Evolutionary conservation across 2,797 vertebrate species (phyloP).

Genomic region (Eulemur rubriventer): DNA sequence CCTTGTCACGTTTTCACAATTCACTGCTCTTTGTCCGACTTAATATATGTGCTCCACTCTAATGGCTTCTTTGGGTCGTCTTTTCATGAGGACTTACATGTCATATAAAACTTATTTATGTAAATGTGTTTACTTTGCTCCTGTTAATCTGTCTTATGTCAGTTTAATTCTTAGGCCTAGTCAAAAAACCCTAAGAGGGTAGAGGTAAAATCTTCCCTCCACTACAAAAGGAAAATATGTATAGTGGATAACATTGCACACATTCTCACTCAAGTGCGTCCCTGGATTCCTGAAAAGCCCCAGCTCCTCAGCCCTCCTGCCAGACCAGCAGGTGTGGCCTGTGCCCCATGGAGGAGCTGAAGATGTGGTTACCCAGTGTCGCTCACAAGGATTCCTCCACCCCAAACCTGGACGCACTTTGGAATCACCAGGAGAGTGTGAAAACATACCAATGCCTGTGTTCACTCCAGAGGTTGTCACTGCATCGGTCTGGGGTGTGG

Average conservation of each 20-base stretch:
- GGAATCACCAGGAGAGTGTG: neutral
- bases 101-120: neutral
- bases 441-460: neutral
- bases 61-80: neutral
- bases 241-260: rapidly evolving
- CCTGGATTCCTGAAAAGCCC: neutral
- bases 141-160: neutral
- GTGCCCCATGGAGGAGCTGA: neutral
- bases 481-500: neutral
- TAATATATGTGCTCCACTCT: neutral
- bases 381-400: neutral
- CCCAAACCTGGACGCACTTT: neutral
- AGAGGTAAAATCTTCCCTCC: neutral
- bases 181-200: neutral
- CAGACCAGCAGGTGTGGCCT: neutral
- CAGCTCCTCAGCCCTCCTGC: neutral
- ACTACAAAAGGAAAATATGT: neutral
- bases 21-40: neutral
- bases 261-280: no score
- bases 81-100: neutral
- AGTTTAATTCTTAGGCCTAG: neutral
- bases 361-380: neutral
- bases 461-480: neutral
- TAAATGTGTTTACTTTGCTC: neutral
- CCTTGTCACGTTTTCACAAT: neutral